Percentiles rank a stretch among this genome's conserved stretches.
Evolutionary conservation across 1,140 invertebrate species (phyloP).

Genomic region (Holcopasites calliopsidis): DNA sequence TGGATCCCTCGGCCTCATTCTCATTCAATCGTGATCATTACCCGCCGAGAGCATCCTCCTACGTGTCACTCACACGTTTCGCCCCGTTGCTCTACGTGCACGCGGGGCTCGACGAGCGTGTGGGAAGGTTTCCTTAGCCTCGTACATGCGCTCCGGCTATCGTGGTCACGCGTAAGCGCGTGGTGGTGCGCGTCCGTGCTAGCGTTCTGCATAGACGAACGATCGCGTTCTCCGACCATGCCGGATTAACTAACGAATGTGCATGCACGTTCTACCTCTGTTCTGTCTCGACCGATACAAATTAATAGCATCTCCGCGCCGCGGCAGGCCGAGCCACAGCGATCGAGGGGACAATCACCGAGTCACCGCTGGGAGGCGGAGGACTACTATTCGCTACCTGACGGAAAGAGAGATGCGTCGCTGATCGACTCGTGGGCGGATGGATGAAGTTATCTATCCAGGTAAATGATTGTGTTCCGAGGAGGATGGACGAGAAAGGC

Average conservation of each 20-base stretch:
- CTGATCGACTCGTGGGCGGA: slow-evolving; percentile 36
- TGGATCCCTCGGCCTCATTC: slow-evolving; percentile 74
- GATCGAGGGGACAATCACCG: not conserved
- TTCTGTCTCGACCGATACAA: slow-evolving; percentile 63
- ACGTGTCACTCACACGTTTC: slow-evolving; percentile 64
- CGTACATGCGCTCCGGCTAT: slow-evolving; percentile 29
- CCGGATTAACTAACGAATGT: slow-evolving; percentile 57
- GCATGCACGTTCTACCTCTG: slow-evolving; percentile 47
- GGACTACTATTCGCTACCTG: not conserved
- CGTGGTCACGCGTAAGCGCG: slow-evolving; percentile 45
- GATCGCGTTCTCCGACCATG: slow-evolving; percentile 42
- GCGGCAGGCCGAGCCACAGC: not conserved
- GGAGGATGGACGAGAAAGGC: not conserved
- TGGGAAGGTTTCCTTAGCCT: slow-evolving; percentile 43
- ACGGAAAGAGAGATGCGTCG: not conserved
- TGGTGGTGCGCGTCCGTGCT: slow-evolving; percentile 18
- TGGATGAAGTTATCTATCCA: slow-evolving; percentile 31
- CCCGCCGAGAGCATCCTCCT: slow-evolving; percentile 69
- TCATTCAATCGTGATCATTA: slow-evolving; percentile 77
- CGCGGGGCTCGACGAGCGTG: not conserved
- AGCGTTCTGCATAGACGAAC: slow-evolving; percentile 25
- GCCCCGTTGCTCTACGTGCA: slow-evolving; percentile 15
- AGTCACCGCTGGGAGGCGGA: slow-evolving; percentile 3
- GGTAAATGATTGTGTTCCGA: too few species aligned
- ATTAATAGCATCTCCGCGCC: slow-evolving; percentile 61